Evolutionary conservation across 2,888 invertebrate genomes (phyloP), one percentile per base, ranked within the genome.

Genomic region (Mythimna pallens): DNA sequence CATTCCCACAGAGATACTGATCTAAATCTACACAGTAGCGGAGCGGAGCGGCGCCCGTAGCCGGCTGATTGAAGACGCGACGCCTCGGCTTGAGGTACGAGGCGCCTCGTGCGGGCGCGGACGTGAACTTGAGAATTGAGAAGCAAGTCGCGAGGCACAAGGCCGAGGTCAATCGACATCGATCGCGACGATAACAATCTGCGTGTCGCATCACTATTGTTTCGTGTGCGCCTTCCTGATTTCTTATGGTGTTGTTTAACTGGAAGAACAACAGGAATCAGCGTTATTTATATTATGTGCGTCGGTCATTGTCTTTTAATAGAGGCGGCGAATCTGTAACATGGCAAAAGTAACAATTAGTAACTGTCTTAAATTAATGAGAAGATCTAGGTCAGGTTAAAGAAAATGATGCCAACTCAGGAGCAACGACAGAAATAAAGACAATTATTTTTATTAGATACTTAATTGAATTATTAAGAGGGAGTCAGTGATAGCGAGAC

Each of bases 1-100:
- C 65, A 73, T 81, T 82, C 82, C 65, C 79, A 81, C 67, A 62
- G 47, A 70, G 82, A 81, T 78, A 78, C 34, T 25, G 58, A 81
- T 81, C 82, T 78, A 54, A 55, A 78, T 78, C 30, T 70, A 52
- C 63, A 14, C 58, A 68, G 82, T 69, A 58, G 40, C 65, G 52
- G 58, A 40, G 62, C 63, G 52, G 65, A 40, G 63, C 63, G 57
- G 20, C 17, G 58, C 36, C 58, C 61, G 79, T 57, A 40, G 59
- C 40, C 55, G 67, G 40, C 70, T 78, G 82, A 82, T 65, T 65
- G 79, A 82, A 50, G 82, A 17, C 77, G 69, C 30, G 76, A 5
- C 57, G 71, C n/a, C 34, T 59, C 22, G 43, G 30, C 55, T 9
- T 12, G 34, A 36, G 25, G 43, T 55, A 1, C 65, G 47, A 65